Evolutionary conservation across 2,888 invertebrate species (phyloP), one percentile per base, ranked within the genome.

Genomic region (Abrostola triplasia): DNA sequence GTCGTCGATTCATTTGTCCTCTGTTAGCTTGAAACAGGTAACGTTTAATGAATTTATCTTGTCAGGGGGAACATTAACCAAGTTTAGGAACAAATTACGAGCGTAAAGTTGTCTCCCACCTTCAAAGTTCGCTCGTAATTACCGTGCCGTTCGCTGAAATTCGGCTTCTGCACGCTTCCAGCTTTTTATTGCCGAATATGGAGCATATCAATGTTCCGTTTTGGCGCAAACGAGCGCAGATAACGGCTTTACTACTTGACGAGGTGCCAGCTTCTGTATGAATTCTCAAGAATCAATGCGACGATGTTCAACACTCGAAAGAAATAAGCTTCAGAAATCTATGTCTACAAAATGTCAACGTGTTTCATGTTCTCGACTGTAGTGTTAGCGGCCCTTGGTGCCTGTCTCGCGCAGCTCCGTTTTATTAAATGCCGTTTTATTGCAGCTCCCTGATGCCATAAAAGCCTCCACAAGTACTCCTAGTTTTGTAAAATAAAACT

Each of bases 21-120:
- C 79, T 78, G 81, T 66, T 73, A 80, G 82, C 83, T 84, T 83
- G 84, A 87, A 88, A 88, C 84, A 85, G 86, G 86, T 83, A 86
- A 79, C 84, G 85, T 88, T 89, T 91, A 93, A 93, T 92, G 92
- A 92, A 93, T 93, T 93, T 91, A 91, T 90, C 92, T 92, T 90
- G 92, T 92, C 93, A 90, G 84, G 89, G 87, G 89, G 87, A 89
- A 87, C 90, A 90, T 92, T 92, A 92, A 90, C 88, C 85, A 90
- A 92, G 90, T 93, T 93, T 88, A 86, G 88, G 88, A 92, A 92
- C 90, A 91, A 93, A 92, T 94, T 93, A 92, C 90, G 86, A 86
- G 87, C 90, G 85, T 85, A 87, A 92, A 92, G 89, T 92, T 90
- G 85, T 86, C 86, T 89, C 85, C 84, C 88, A 89, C 88, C 89